Conservation (phyloP, 1,140 invertebrate genomes). For the Lepidurus apus region DNA sequence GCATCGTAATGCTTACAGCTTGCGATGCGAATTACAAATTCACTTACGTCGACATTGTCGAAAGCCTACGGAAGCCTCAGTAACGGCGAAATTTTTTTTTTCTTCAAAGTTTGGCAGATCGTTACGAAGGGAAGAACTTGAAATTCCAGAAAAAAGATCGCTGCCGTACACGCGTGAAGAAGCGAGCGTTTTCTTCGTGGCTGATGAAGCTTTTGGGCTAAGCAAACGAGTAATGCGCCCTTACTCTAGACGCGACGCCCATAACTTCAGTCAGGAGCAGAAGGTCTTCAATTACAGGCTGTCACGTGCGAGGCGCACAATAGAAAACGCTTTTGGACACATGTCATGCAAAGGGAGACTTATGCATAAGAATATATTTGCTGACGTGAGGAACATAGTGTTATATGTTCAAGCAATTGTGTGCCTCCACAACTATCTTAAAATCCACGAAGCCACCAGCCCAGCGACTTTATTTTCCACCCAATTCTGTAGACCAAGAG, state of each 20-base stretch:
- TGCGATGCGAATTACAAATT: slow-evolving; percentile 41
- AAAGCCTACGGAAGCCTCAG: slow-evolving; percentile 39
- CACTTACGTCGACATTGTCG: slow-evolving; percentile 40
- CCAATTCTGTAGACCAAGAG: neutral
- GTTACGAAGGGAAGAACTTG: neutral
- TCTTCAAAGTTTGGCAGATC: slow-evolving; percentile 23
- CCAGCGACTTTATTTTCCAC: neutral
- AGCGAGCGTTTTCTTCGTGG: slow-evolving; percentile 36
- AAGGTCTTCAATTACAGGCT: slow-evolving; percentile 40
- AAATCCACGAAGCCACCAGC: neutral
- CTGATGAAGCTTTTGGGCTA: slow-evolving; percentile 41
- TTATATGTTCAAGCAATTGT: neutral
- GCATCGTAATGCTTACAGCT: slow-evolving; percentile 41
- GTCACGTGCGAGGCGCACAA: slow-evolving; percentile 38
- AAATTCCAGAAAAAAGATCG: slow-evolving; percentile 6
- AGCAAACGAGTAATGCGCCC: slow-evolving; percentile 39
- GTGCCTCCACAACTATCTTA: slow-evolving; percentile 19
- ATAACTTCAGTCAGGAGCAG: slow-evolving; percentile 35
- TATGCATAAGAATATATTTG: slow-evolving; percentile 35
- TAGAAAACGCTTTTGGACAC: slow-evolving; percentile 42
- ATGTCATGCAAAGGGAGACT: slow-evolving; percentile 37
- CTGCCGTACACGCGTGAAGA: slow-evolving; percentile 16
- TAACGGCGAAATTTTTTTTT: slow-evolving; percentile 38
- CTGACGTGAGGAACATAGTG: neutral
- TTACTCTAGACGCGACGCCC: slow-evolving; percentile 33